Base-by-base conservation (phyloP, 2,888 invertebrate species). In the Dryococelus australis region DNA sequence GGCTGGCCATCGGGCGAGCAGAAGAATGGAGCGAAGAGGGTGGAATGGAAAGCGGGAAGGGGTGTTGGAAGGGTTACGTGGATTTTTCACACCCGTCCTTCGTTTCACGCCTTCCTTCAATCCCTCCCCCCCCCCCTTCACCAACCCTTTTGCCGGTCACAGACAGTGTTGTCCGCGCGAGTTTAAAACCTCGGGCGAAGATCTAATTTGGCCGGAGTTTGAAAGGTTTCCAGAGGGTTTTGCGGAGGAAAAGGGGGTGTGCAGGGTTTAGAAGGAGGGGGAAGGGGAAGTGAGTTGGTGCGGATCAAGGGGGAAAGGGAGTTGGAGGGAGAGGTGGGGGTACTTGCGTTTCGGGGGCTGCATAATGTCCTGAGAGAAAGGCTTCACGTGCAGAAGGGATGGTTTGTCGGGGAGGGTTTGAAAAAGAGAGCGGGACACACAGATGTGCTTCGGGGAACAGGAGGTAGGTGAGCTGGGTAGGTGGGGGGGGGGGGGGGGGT, bases 131-230 rank as follows among this genome's bases (percentile, higher is more conserved):
- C 65, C 65, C 65, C 16, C 8, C 65, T 83, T 83, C 24, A 5
- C 80, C 28, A 80, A 27, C 12, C 27, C 80, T 83, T 13, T 83
- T 83, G 20, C 43, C 83, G 20, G 83, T 24, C 35, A 28, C 28
- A 35, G 28, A 27, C 83, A 8, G 35, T 83, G 83, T 83, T 83
- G 83, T 83, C 83, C 83, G 24, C 43, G 35, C 43, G 35, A 83
- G 83, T 83, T 83, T 83, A 43, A 83, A 83, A 83, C 83, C 83
- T 28, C 83, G 83, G 83, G 83, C 83, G 83, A 83, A 83, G 83
- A 83, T 83, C 83, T 83, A 83, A 83, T 83, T 83, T 83, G 43
- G 35, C 83, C 20, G 83, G 83, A 83, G 83, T 83, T 83, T 83
- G 83, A 83, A 83, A 83, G 83, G 83, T 83, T 83, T 83, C n/a